Conservation (phyloP, 2,113 vertebrate genomes). For the Nothocercus nigrocapillus region DNA sequence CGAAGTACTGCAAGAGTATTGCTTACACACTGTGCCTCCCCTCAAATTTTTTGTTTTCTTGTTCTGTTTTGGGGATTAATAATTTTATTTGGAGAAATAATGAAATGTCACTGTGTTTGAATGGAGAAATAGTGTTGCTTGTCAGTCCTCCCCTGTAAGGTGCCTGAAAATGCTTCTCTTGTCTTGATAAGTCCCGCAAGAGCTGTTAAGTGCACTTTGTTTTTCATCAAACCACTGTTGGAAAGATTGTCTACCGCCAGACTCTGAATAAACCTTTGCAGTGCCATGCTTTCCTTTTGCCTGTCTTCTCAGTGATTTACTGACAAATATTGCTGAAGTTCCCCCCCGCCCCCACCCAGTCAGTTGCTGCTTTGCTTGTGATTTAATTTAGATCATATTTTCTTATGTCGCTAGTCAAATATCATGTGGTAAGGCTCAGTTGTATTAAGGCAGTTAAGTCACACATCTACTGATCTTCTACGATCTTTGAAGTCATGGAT, state of each 20-base stretch:
- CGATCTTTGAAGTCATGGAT: not conserved
- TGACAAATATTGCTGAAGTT: not conserved
- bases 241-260: not conserved
- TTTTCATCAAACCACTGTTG: not conserved
- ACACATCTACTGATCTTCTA: not conserved
- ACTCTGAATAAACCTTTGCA: not conserved
- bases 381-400: not conserved
- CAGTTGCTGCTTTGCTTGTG: not conserved
- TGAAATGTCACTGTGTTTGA: not conserved
- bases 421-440: not conserved
- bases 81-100: not conserved
- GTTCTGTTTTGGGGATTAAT: not conserved
- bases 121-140: not conserved
- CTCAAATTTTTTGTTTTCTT: not conserved
- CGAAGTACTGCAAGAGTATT: not conserved
- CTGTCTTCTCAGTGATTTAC: not conserved
- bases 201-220: not conserved
- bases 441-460: not conserved
- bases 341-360: too few relatives aligned
- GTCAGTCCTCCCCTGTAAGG: not conserved
- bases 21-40: not conserved
- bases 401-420: not conserved
- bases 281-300: not conserved
- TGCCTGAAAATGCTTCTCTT: not conserved
- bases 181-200: not conserved